Evolutionary conservation across 2,113 vertebrate species (phyloP).

Genomic region (Hemiscyllium ocellatum): DNA sequence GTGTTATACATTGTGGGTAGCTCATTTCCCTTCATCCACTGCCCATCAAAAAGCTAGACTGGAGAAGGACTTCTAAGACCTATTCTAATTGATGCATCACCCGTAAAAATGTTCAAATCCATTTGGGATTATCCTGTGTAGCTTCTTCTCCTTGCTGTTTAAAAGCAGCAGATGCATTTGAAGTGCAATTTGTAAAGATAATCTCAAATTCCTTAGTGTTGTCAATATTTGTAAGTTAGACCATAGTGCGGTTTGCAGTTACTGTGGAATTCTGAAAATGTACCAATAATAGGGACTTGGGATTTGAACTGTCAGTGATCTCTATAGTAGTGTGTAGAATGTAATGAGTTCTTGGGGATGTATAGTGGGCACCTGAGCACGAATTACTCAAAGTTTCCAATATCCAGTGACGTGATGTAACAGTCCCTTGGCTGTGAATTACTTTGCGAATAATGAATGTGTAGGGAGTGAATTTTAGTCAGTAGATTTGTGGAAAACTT

Average conservation of each 20-base stretch:
- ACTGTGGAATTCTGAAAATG: neutral
- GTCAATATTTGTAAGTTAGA: neutral
- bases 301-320: neutral
- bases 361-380: neutral
- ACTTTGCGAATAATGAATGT: neutral
- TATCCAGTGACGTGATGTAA: neutral
- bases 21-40: neutral
- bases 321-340: neutral
- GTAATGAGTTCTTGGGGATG: neutral
- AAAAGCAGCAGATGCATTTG: neutral
- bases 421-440: neutral
- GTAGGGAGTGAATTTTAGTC: neutral
- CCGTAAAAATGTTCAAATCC: neutral
- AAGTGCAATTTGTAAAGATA: neutral
- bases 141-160: neutral
- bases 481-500: neutral
- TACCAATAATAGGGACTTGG: neutral
- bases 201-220: neutral
- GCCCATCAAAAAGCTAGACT: neutral
- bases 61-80: neutral
- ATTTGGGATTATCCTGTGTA: neutral
- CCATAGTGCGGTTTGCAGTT: neutral
- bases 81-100: neutral
- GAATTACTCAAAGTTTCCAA: neutral
- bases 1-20: neutral